Base-by-base conservation (phyloP, 92 coral and sea anemone genomes). In the Muricea muricata region DNA sequence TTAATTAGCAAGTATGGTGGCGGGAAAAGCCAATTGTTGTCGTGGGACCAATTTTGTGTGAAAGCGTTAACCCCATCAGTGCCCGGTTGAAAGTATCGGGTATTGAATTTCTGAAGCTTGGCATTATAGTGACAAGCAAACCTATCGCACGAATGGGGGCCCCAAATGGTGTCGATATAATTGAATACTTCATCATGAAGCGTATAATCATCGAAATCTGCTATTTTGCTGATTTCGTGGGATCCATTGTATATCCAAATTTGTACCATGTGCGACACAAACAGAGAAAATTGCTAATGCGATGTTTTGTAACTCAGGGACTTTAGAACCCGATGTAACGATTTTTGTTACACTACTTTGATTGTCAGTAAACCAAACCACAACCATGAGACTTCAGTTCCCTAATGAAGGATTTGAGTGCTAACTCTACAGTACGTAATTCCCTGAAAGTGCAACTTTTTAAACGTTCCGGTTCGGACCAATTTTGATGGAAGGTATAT, bases 21-120 rank as follows among this genome's bases (percentile, higher is more conserved):
- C 9, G 90, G 82, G 57, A 81, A 25, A 34, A 87, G 70, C 82
- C 90, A 87, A 35, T 80, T 87, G 33, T 79, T 86, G 30, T 86
- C 78, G 28, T 13, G n/a, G 3, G 37, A 21, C 89, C 89, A 86
- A 42, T 79, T 34, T 33, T 66, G 78, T 6, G 78, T 31, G 57
- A 86, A 86, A 23, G 89, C 75, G 39, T 63, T 34, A 12, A 26
- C 71, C 8, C 32, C 71, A 4, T 63, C 71, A 3, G 83, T 5
- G 28, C 84, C 76, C 0, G 75, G 73, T 42, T 57, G 75, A 18
- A 29, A 48, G 32, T 56, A 74, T 73, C 83, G 32, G 33, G 83
- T 74, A n/a, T 61, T 77, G 78, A 76, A 85, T 71, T 68, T 42
- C 12, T 11, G 35, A 18, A 77, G 33, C 6, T 84, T 39, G 3